phyloP scores from a whole-genome alignment of 2,113 vertebrate species.

The Oceanodroma tethys region DNA sequence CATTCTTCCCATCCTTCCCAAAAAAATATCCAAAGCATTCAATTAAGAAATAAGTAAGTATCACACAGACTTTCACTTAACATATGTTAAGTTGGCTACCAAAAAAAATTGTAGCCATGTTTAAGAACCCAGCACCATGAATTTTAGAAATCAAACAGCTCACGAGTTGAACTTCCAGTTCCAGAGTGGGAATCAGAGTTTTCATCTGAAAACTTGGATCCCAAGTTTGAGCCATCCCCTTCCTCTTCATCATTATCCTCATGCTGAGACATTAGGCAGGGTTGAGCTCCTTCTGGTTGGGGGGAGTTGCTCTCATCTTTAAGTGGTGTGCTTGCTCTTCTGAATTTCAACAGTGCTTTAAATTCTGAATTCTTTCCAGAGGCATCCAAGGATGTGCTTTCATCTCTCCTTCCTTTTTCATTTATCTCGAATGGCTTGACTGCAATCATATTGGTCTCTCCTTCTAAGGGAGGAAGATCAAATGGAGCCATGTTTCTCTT shows the following conservation, averaged over 20 bases:
- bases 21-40: background rate
- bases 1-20: background rate
- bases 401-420: background rate
- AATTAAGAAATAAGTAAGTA: background rate
- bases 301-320: background rate
- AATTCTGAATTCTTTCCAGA: background rate
- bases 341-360: background rate
- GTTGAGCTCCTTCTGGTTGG: background rate
- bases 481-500: background rate
- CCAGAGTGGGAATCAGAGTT: conserved; percentile 22
- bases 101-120: background rate
- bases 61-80: background rate
- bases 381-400: background rate
- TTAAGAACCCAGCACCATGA: background rate
- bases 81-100: background rate
- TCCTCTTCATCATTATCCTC: conserved; percentile 7
- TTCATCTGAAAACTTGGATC: conserved; percentile 51
- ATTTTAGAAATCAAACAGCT: conserved; percentile 57
- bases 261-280: background rate
- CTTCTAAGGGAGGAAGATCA: background rate
- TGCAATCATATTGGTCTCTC: background rate
- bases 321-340: background rate
- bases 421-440: background rate
- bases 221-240: background rate
- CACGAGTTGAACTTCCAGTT: conserved; percentile 49